phyloP scores from a whole-genome alignment of 2,888 invertebrate species.

The Pilophorus perplexus region DNA sequence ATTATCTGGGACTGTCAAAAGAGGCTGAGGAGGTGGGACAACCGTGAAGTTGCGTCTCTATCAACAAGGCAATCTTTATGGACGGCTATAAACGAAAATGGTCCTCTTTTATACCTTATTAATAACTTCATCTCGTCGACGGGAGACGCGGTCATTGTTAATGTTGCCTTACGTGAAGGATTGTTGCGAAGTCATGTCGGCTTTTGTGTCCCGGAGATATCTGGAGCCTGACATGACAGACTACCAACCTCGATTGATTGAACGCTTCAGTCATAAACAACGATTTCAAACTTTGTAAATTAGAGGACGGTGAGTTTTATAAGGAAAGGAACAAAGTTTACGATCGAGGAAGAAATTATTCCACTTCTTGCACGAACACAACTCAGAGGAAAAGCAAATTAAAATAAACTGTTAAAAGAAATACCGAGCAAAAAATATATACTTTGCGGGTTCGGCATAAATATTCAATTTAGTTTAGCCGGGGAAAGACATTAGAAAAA shows the following conservation, averaged over 20 bases:
- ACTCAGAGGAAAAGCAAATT: constrained; percentile 33
- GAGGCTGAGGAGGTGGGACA: constrained; percentile 5
- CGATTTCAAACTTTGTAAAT: too few species aligned
- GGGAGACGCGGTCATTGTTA: constrained; percentile 9
- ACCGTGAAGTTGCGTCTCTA: constrained; percentile 24
- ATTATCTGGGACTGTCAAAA: not conserved
- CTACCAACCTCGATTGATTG: too few species aligned
- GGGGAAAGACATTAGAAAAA: constrained; percentile 21
- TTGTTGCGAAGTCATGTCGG: constrained; percentile 27
- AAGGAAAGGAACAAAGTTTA: too few species aligned
- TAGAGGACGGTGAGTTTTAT: too few species aligned
- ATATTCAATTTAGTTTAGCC: constrained; percentile 44
- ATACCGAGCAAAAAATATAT: too few species aligned
- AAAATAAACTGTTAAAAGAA: too few species aligned
- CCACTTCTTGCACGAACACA: too few species aligned
- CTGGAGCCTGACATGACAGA: too few species aligned
- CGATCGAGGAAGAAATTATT: not conserved
- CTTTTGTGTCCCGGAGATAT: not conserved
- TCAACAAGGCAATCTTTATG: constrained; percentile 17
- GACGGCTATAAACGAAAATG: constrained; percentile 6
- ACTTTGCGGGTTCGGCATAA: constrained; percentile 40
- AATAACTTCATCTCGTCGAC: constrained; percentile 10
- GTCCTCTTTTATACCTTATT: constrained; percentile 22
- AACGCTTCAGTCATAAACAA: too few species aligned
- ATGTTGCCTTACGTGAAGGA: constrained; percentile 29